Base-by-base conservation (phyloP, 2,888 invertebrate species). In the Agonum fuliginosum region DNA sequence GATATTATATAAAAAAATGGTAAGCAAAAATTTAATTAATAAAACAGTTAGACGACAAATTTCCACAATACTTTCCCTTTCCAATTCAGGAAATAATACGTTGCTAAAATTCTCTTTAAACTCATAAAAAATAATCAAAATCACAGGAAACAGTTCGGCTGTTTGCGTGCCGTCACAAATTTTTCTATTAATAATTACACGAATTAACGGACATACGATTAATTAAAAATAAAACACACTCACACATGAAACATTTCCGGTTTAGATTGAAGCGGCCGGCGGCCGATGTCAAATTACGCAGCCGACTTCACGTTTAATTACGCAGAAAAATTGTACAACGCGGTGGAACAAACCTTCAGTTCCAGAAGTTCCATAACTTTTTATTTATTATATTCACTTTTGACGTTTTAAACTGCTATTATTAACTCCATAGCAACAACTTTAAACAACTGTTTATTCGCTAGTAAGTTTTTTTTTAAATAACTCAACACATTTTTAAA, bases 211-310 rank as follows among this genome's bases (percentile, higher is more conserved):
- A 67, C 67, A 67, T 41, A 22, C 20, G 6, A 67, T 41, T 67
- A 67, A 67, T 67, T 67, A 67, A 67, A 54, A 67, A 62, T 54
- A 24, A 54, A 54, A n/a, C n/a, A n/a, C n/a, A n/a, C n/a, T n/a
- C 14, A 62, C 30, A 17, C 27, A 12, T 24, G 24, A 58, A 37
- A 20, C n/a, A 41, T 20, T 67, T 67, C 67, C 67, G 67, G 19
- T 67, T 12, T 22, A 12, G 12, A 2, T 20, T 37, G n/a, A 41
- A 19, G 19, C 6, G 10, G 37, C 67, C 34, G 30, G 14, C 6
- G 17, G 62, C 34, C 10, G n/a, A 10, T 34, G 34, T 34, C 62
- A 34, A 62, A 62, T 62, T 62, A 37, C 62, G 30, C 34, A 62
- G 54, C 54, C 12, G 54, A 54, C 22, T 51, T 51, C 22, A n/a